Base-by-base conservation (phyloP, 2,888 invertebrate genomes). In the Sicus ferrugineus region DNA sequence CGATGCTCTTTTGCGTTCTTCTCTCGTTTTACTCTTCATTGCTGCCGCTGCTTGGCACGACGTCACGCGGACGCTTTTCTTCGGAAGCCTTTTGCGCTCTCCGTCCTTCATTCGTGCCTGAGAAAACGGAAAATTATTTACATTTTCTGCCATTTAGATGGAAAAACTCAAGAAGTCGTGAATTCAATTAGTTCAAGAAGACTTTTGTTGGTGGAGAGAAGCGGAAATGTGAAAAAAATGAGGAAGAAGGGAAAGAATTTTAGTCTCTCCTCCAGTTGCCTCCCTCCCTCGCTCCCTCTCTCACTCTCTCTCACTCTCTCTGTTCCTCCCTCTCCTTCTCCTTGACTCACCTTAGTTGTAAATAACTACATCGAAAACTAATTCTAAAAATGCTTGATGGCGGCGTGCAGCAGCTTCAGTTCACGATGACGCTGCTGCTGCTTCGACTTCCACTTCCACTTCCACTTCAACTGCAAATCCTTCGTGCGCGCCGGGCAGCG, bases 381-480 rank as follows among this genome's bases (percentile, higher is more conserved):
- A 59, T 54, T 67, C 67, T 67, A 67, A 67, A 67, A 67, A 67
- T 59, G 67, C 58, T 67, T 48, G 67, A 67, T 59, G 67, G 67
- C 67, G 52, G 52, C 54, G n/a, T 64, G 30, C 64, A 50, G 31
- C 64, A 50, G 21, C 28, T 48, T n/a, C n/a, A n/a, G n/a, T n/a
- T n/a, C n/a, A n/a, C n/a, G n/a, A n/a, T n/a, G n/a, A n/a, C n/a
- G 21, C 21, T 50, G 31, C 42, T 56, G 58, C 23, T 42, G 65
- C 50, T 34, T 34, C 34, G 54, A 23, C 52, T 65, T 26, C 28
- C 1, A 56, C 56, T 28, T 23, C 52, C 14, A 23, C 52, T 30
- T 34, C 54, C 52, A 38, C 54, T 42, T 11, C 52, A 52, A 65
- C 65, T 50, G 11, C 31, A 0, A 34, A 23, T 61, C 61, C 16